Percentiles rank a stretch among this genome's conserved stretches.
Evolutionary conservation across 2,888 invertebrate genomes (phyloP).

Genomic region (Tetragnatha montana): DNA sequence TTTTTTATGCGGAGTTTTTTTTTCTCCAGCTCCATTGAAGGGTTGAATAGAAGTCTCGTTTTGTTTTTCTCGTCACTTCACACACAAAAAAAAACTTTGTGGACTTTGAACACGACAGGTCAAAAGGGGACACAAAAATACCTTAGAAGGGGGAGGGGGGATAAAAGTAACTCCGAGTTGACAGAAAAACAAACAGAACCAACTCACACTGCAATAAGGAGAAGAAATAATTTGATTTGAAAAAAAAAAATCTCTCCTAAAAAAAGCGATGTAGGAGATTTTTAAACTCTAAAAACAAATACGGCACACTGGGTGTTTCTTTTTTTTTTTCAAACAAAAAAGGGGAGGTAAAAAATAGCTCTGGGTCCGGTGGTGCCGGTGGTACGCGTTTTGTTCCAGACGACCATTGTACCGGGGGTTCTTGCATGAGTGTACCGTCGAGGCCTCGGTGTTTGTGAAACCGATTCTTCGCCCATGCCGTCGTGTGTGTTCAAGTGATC

Average conservation of each 20-base stretch:
- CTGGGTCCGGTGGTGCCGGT: conserved; percentile 34
- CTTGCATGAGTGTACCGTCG: conserved; percentile 26
- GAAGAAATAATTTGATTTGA: neutral
- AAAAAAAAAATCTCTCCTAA: neutral
- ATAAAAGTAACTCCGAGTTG: neutral
- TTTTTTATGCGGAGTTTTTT: too few relatives aligned
- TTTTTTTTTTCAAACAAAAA: conserved; percentile 27
- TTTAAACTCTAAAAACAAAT: conserved; percentile 59
- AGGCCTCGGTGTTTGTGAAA: conserved; percentile 67
- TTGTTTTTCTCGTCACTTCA: too few relatives aligned
- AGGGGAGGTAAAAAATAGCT: conserved; percentile 1
- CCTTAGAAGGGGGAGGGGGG: neutral
- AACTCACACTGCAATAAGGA: neutral
- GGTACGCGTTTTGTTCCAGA: conserved; percentile 60
- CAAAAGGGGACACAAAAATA: neutral
- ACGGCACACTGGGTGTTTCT: conserved; percentile 11
- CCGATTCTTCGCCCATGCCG: conserved; percentile 58
- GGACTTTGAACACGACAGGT: neutral
- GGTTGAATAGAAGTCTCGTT: too few relatives aligned
- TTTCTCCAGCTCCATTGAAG: too few relatives aligned
- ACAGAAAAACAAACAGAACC: neutral
- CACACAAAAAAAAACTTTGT: too few relatives aligned
- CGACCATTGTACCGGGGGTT: conserved; percentile 54
- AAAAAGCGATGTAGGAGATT: conserved; percentile 34
- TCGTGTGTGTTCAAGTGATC: conserved; percentile 64